A percentile compares a stretch with the other conserved stretches of the same genome.
phyloP scores from a whole-genome alignment of 2,113 vertebrate species.

The Pontoporia blainvillei region DNA sequence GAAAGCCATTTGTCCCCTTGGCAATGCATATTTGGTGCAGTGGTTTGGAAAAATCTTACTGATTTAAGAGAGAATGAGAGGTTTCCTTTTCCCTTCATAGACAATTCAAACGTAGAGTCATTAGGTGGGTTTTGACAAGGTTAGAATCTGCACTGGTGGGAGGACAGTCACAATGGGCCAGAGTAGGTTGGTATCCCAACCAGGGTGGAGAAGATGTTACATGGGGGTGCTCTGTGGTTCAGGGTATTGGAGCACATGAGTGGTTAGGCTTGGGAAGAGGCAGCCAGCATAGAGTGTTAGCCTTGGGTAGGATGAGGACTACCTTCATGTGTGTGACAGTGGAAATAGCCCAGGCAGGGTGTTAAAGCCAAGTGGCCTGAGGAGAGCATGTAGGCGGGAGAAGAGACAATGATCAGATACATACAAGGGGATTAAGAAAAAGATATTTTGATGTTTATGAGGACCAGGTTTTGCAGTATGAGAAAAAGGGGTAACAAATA shows the following conservation, averaged over 20 bases:
- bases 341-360: background rate
- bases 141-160: background rate
- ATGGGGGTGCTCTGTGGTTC: background rate
- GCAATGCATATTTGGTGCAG: background rate
- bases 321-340: background rate
- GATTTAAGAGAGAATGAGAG: background rate
- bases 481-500: background rate
- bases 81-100: background rate
- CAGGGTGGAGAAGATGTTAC: background rate
- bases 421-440: background rate
- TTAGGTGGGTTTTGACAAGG: background rate
- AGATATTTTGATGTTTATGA: background rate
- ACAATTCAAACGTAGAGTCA: background rate
- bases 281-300: background rate
- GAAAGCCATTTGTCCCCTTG: background rate
- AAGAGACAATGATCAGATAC: background rate
- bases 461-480: background rate
- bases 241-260: background rate
- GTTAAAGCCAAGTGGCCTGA: background rate
- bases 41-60: background rate
- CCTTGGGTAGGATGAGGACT: background rate
- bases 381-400: background rate
- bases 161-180: background rate
- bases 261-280: background rate
- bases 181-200: background rate